Evolutionary conservation across 1,140 invertebrate species (phyloP).

Genomic region (Ceratina japonica): DNA sequence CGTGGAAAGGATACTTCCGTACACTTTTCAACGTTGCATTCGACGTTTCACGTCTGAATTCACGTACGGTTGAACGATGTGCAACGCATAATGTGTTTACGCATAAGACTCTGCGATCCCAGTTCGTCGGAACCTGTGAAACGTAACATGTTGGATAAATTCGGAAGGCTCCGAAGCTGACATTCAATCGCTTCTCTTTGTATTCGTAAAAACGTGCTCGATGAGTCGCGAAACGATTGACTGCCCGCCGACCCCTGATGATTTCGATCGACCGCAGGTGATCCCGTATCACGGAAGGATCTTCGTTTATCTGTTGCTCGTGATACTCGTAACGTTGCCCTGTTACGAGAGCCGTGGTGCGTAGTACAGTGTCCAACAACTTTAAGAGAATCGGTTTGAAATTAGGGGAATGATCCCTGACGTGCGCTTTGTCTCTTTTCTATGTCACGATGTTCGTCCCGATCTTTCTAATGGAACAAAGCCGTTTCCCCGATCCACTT

Average conservation of each 20-base stretch:
- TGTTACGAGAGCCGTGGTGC: slow-evolving; percentile 38
- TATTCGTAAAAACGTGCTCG: slow-evolving; percentile 27
- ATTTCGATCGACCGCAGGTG: not conserved
- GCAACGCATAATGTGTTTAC: slow-evolving; percentile 10
- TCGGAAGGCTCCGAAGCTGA: slow-evolving; percentile 44
- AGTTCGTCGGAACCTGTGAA: too few species aligned
- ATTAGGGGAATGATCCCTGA: too few species aligned
- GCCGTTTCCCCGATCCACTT: too few species aligned
- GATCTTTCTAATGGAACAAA: too few species aligned
- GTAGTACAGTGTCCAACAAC: not conserved
- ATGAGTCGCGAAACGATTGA: slow-evolving; percentile 35
- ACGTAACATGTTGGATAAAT: slow-evolving; percentile 10
- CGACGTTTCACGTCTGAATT: too few species aligned
- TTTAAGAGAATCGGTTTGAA: not conserved
- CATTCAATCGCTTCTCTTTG: not conserved
- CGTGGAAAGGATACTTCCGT: too few species aligned
- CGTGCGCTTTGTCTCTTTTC: too few species aligned
- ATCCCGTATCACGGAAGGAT: slow-evolving; percentile 6
- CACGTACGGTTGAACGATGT: not conserved
- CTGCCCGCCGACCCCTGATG: not conserved
- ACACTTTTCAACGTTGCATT: too few species aligned
- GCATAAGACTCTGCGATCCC: not conserved
- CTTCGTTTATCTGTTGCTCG: slow-evolving; percentile 8
- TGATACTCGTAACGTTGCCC: slow-evolving; percentile 28
- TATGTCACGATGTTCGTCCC: too few species aligned